Evolutionary conservation across 2,797 vertebrate genomes (phyloP), one percentile per base, ranked within the genome.

Genomic region (Scolopax bukidnonensis): DNA sequence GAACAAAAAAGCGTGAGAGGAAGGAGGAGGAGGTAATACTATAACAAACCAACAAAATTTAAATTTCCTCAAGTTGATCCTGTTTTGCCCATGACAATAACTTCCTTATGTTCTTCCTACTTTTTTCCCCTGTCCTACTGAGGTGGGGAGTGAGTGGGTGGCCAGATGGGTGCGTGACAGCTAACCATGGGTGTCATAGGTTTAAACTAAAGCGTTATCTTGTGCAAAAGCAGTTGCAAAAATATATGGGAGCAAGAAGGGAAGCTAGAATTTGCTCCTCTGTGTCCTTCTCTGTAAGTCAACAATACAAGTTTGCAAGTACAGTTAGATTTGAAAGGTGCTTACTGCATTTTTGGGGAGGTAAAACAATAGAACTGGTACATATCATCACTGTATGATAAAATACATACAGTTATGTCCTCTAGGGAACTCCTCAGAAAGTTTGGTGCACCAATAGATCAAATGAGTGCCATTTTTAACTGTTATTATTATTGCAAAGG

Each of bases 121-220:
- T 32, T 45, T 87, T 85, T 32, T 63, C 1, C 4, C 9, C 9
- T 60, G 14, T 59, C 8, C n/a, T 21, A 11, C 12, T 23, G n/a
- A 40, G 13, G 16, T 11, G 3, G 7, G 5, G 10, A 45, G 21
- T 4, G 14, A 70, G n/a, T 2, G 5, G 71, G 30, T 1, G 2
- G 21, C 32, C 17, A 17, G 21, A 7, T 60, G 25, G 6, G 19
- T n/a, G 8, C 8, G 67, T 59, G 36, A 6, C 33, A 89, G 45
- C 11, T 25, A 43, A 20, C 33, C 4, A 11, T 4, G 10, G 33
- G 25, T 32, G 12, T 38, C 28, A 16, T 19, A 32, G 20, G 16
- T 20, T 64, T 32, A 50, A 53, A 41, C 9, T 38, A 27, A 30
- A 45, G 16, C 1, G 2, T 4, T 33, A 2, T 3, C 12, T 54